phyloP scores from a whole-genome alignment of 2,888 invertebrate species.

The Parnassius mnemosyne region DNA sequence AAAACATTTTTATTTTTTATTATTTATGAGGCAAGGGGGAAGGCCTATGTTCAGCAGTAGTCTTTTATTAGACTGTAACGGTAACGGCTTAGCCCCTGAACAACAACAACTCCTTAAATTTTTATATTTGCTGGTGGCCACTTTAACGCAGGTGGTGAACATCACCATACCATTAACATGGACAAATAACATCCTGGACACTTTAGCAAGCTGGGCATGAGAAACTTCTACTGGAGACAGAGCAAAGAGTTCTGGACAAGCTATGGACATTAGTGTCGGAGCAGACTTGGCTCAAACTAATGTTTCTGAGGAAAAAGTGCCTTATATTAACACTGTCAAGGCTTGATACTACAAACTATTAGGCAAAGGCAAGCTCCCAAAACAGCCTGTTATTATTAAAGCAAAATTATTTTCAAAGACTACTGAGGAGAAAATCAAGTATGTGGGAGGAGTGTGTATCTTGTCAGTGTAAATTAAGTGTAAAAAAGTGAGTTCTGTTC shows the following conservation, averaged over 20 bases:
- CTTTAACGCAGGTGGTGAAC: slow-evolving; percentile 99
- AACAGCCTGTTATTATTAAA: slow-evolving; percentile 98
- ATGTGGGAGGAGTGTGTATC: slow-evolving; percentile 98
- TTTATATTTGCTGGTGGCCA: slow-evolving; percentile 90
- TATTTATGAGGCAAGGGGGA: too few species aligned
- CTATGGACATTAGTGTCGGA: slow-evolving; percentile 98
- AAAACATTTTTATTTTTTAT: too few species aligned
- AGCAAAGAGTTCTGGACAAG: slow-evolving; percentile 97
- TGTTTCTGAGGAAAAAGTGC: slow-evolving; percentile 92
- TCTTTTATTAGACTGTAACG: too few species aligned
- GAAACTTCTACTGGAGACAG: slow-evolving; percentile 95
- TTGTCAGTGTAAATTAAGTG: slow-evolving; percentile 90
- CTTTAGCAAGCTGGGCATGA: slow-evolving; percentile 99
- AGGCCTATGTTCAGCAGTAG: too few species aligned
- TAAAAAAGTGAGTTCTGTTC: too few species aligned
- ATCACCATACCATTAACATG: slow-evolving; percentile 99
- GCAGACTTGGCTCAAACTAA: slow-evolving; percentile 90
- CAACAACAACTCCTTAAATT: too few species aligned
- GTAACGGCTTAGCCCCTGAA: too few species aligned
- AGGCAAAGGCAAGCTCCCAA: slow-evolving; percentile 97
- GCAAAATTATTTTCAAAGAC: slow-evolving; percentile 99
- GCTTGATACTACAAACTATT: slow-evolving; percentile 97
- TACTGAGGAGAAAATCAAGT: slow-evolving; percentile 98
- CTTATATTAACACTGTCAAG: slow-evolving; percentile 97
- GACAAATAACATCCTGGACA: slow-evolving; percentile 99